These are phyloP conservation scores for Dinomys branickii DNA, from an alignment of 2,113 vertebrate genomes.

Conservation along the genomic window DNA sequence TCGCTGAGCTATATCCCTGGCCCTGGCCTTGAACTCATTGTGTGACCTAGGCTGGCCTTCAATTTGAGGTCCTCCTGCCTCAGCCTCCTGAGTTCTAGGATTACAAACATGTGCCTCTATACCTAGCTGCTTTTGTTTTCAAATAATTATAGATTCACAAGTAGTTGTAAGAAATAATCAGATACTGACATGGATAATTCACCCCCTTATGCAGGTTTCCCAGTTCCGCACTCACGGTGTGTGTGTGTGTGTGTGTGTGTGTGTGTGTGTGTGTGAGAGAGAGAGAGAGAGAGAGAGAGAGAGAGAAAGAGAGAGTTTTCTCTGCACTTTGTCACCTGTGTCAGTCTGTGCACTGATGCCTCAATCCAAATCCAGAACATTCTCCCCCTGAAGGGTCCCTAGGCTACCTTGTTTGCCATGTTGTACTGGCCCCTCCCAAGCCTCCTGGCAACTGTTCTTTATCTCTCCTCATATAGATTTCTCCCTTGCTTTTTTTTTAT, in stretches of 20 bases:
- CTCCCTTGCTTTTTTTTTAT: background rate
- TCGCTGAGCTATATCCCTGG: too few species aligned
- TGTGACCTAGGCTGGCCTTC: background rate
- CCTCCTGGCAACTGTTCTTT: background rate
- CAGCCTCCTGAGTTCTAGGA: background rate
- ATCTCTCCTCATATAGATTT: background rate
- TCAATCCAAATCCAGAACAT: background rate
- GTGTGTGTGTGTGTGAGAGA: too few species aligned
- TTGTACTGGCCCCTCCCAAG: background rate
- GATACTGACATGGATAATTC: background rate
- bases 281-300: too few species aligned
- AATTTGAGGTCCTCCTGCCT: background rate
- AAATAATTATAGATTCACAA: background rate
- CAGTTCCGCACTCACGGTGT: background rate
- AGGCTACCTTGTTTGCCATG: background rate
- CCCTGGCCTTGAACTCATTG: background rate
- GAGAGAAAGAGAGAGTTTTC: background rate
- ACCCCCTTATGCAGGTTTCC: background rate
- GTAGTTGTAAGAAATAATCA: background rate
- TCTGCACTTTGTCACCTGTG: accelerated
- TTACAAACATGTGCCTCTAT: background rate
- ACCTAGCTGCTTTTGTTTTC: background rate
- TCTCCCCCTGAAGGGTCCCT: background rate
- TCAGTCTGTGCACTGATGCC: background rate
- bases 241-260: too few species aligned